Base-by-base conservation (phyloP, 2,888 invertebrate genomes). In the Auanema sp. region DNA sequence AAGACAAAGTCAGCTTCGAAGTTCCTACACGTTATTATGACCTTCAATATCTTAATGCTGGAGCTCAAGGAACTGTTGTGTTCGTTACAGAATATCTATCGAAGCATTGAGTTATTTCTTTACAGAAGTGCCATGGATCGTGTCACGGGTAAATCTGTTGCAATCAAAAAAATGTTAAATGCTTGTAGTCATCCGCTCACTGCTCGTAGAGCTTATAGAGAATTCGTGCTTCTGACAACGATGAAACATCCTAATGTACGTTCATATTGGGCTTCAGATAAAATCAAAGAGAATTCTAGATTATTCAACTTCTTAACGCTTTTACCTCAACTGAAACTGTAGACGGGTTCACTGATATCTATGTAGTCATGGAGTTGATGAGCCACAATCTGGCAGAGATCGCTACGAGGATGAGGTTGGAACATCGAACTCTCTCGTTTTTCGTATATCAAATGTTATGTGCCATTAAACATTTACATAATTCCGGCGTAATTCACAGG, bases 171-270 rank as follows among this genome's bases (percentile, higher is more conserved):
- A 86, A 88, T 98, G 83, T 96, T 96, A 84, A 90, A 97, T 85
- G 98, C 98, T 76, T 99, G 99, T 89, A 96, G 97, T 88, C 98
- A 98, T 88, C 96, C 97, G 71, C 98, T 97, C 58, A 97, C 97
- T 87, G 98, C 98, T 71, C 99, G 99, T 87, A 89, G 98, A 84
- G 97, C 98, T 77, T 99, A 98, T 87, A 89, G 98, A 84, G 98
- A 98, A 87, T 98, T 99, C 88, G 96, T 97, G 84, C 90, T 98
- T 75, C 96, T 99, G 94, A 97, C 97, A 87, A 89, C 97, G 84
- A 97, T 98, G 83, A 95, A 97, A 88, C 98, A 98, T 87, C 97
- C 98, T 89, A 99, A 99, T 89, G 96, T 97, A 88, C 91, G 91
- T 59, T 61, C 60, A 25, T 5, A 18, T 3, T 5, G 21, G 21